Evolutionary conservation across 2,888 invertebrate genomes (phyloP), one percentile per base, ranked within the genome.

Genomic region (Gryllus longicercus): DNA sequence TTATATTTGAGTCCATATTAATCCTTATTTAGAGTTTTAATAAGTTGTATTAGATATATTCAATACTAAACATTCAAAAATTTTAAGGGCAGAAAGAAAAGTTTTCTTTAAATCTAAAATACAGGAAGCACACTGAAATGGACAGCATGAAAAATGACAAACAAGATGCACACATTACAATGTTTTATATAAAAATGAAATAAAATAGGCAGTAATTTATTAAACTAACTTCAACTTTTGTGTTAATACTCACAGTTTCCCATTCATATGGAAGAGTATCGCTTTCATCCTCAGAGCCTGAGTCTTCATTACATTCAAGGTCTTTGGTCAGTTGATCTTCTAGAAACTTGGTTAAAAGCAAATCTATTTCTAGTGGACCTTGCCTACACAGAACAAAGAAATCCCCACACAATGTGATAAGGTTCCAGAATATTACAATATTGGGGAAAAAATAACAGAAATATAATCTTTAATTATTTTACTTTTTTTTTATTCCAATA

Each of bases 261-360:
- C 95, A 95, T 85, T 94, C 96, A 87, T 92, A 92, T 84, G 92
- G 91, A 82, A 94, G 90, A 79, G 92, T 92, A 85, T 95, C 94
- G 83, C 92, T 89, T 82, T 89, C 90, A 83, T 93, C 93, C 83
- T 93, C 93, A 1, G 92, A 92, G 85, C 92, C 91, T 2, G 92
- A 91, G 84, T 92, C 91, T 80, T 92, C 92, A 81, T 88, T 89
- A 78, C 90, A 90, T 83, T 91, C 91, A 81, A 92, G 88, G 86
- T 92, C 91, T 81, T 90, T 88, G 50, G 90, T 86, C 82, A 93
- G 87, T 80, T 90, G 90, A 82, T 92, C 92, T 84, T 94, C 93
- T 82, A 93, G 89, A 77, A 92, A 91, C 82, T 87, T 87, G 77
- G 91, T 89, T 82, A 90, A 85, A 82, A 88, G 87, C 38, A 89